Percentiles rank a stretch among this genome's conserved stretches.
These are phyloP conservation scores for Alosa alosa DNA, from an alignment of 2,113 vertebrate species.

Conservation along the genomic window DNA sequence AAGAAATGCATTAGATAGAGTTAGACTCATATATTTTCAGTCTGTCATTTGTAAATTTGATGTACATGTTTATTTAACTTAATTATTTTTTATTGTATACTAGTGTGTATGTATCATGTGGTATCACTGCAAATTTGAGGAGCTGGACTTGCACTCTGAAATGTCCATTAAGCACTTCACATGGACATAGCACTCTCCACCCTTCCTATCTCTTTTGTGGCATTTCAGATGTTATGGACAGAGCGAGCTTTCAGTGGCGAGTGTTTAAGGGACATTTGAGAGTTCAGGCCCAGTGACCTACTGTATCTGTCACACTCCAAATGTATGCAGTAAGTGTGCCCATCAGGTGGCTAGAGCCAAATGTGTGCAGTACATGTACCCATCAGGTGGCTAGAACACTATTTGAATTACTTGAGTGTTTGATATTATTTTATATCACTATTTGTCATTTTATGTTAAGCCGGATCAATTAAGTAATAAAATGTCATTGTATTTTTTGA, in stretches of 20 bases:
- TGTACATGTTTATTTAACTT: neutral
- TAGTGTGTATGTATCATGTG: neutral
- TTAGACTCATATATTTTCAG: neutral
- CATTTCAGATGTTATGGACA: neutral
- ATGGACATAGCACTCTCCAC: neutral
- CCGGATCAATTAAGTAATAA: neutral
- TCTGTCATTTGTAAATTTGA: neutral
- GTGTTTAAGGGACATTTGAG: neutral
- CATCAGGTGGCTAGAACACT: neutral
- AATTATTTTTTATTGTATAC: neutral
- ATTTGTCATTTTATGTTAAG: neutral
- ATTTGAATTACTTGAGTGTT: neutral
- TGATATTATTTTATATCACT: slow-evolving; percentile 1
- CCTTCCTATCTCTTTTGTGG: neutral
- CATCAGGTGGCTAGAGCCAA: neutral
- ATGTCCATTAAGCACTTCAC: neutral
- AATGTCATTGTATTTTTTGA: neutral
- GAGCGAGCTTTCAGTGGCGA: neutral
- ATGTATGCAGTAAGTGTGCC: neutral
- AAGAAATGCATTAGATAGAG: neutral
- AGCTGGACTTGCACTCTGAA: neutral
- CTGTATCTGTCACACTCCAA: slow-evolving; percentile 9
- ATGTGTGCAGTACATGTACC: neutral
- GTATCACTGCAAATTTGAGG: neutral
- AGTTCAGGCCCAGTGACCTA: neutral